Evolutionary conservation across 2,888 invertebrate genomes (phyloP), one percentile per base, ranked within the genome.

Genomic region (Drosophila colorata): DNA sequence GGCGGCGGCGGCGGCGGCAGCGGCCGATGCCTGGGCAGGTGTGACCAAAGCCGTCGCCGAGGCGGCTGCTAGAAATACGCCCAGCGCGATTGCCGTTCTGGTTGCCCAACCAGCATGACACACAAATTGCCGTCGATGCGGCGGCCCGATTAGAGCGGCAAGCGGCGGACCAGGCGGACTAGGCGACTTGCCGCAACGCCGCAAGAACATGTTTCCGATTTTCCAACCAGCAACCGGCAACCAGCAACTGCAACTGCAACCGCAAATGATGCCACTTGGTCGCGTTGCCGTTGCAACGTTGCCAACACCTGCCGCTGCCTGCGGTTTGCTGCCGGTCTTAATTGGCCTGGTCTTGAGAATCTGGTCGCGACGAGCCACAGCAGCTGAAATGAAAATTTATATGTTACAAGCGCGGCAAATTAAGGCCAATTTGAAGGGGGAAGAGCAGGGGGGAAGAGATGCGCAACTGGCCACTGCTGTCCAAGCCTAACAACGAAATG

Each of bases 31-130:
- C 7, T 6, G 25, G 8, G 38, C 46, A 33, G 60, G 44, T 69
- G 74, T 67, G 25, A 38, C 35, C 16, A 71, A 64, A 58, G 75
- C 56, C 46, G 76, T 59, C 69, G 81, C 60, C 16, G 25, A 55
- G 47, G 63, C 40, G 37, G 65, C 44, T 43, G 66, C 48, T 7
- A 46, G 28, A 44, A 66, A 49, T 33, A 72, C 60, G 43, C 49
- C 58, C 49, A 74, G 38, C 14, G 35, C n/a, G n/a, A 64, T 48
- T 57, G 74, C 60, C 68, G 84, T 73, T 86, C 88, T 90, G 80
- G 87, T 82, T 89, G 91, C 87, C 90, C 91, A 90, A 64, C 76
- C 74, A 82, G 81, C 91, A 78, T 90, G 89, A 88, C 91, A 87
- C 76, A 90, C 74, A 72, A 90, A 80, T 67, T 81, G 65, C 58